phyloP scores from a whole-genome alignment of 2,797 vertebrate genomes.

The Allobates femoralis region DNA sequence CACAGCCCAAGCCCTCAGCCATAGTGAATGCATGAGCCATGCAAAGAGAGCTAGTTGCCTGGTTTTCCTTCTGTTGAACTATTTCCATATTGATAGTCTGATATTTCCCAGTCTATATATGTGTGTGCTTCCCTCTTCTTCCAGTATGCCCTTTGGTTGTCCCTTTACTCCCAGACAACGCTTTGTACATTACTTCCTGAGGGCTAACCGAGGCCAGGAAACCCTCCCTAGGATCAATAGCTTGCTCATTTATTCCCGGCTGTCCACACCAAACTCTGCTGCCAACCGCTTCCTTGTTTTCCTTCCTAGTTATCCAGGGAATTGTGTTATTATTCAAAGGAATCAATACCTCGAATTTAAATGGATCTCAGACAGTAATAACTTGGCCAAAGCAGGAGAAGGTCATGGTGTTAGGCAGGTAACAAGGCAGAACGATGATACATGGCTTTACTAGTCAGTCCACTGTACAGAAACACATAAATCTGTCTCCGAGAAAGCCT shows the following conservation, averaged over 20 bases:
- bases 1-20: no score
- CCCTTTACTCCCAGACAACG: background rate
- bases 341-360: conserved; percentile 11
- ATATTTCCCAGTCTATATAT: background rate
- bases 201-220: conserved; percentile 27
- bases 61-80: no score
- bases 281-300: background rate
- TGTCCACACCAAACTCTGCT: conserved; percentile 16
- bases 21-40: no score
- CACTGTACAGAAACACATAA: background rate
- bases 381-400: background rate
- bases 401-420: conserved; percentile 6
- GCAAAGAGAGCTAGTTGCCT: no score
- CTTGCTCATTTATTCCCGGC: conserved; percentile 1
- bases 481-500: background rate
- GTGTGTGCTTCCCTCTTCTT: background rate
- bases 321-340: background rate
- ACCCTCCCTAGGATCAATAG: conserved; percentile 40
- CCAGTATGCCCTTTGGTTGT: background rate
- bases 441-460: background rate
- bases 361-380: background rate
- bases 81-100: no score
- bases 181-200: conserved; percentile 12
- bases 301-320: background rate
- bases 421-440: conserved; percentile 11